A percentile compares a stretch with the other conserved stretches of the same genome.
These are phyloP conservation scores for Etheostoma perlongum DNA, from an alignment of 2,797 vertebrate species.

Conservation along the genomic window DNA sequence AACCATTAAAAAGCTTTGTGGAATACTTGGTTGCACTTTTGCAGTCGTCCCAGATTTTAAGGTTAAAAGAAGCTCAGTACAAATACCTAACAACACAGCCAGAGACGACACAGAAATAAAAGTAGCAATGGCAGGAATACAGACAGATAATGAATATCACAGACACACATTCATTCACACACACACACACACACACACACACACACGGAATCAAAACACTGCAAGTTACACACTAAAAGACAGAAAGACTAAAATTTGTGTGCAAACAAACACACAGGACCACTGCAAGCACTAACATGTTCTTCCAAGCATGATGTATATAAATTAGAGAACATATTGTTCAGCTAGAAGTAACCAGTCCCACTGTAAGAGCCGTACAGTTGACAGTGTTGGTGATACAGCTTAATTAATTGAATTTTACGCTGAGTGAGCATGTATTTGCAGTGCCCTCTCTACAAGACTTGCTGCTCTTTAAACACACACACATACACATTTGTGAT, in stretches of 20 bases:
- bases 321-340: conserved; percentile 66
- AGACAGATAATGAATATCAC: conserved; percentile 27
- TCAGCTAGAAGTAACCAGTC: conserved; percentile 49
- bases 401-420: conserved; percentile 76
- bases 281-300: conserved; percentile 46
- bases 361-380: conserved; percentile 40
- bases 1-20: no score
- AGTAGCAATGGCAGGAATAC: conserved; percentile 39
- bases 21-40: no score
- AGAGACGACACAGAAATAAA: conserved; percentile 37
- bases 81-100: conserved; percentile 17
- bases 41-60: conserved; percentile 1
- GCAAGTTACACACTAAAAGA: conserved; percentile 29
- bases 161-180: conserved; percentile 15
- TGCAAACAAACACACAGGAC: conserved; percentile 30
- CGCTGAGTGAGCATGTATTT: conserved; percentile 68
- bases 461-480: conserved; percentile 39
- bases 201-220: conserved; percentile 24
- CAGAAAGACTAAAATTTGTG: conserved; percentile 20
- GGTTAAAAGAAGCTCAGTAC: conserved; percentile 26
- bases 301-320: conserved; percentile 60
- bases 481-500: conserved; percentile 17
- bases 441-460: conserved; percentile 21
- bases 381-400: conserved; percentile 30
- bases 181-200: conserved; percentile 10